Percentiles rank a stretch among this genome's conserved stretches.
These are phyloP conservation scores for Pogonognathellus flavescens DNA, from an alignment of 1,140 invertebrate genomes.

Conservation along the genomic window DNA sequence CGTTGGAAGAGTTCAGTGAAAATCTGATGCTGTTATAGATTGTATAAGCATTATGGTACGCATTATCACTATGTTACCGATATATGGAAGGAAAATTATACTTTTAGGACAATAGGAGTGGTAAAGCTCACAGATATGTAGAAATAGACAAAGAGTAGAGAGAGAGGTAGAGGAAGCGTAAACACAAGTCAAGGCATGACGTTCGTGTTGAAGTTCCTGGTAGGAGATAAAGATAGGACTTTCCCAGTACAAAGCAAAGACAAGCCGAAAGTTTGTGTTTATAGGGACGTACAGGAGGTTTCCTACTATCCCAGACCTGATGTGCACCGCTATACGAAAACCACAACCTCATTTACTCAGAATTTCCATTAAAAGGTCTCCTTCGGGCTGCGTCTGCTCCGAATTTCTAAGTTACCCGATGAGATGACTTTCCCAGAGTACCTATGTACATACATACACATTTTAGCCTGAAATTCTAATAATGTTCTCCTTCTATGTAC, in stretches of 20 bases:
- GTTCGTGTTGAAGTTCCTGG: no score
- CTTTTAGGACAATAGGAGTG: no score
- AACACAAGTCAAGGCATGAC: no score
- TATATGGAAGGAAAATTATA: no score
- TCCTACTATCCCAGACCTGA: not conserved
- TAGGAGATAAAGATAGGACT: not conserved
- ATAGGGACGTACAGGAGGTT: not conserved
- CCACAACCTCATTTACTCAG: slow-evolving; percentile 63
- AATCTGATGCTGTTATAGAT: no score
- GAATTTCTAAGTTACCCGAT: slow-evolving; percentile 15
- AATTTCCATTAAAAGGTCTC: slow-evolving; percentile 65
- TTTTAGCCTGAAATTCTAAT: not conserved
- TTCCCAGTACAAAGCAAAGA: not conserved
- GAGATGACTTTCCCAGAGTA: not conserved
- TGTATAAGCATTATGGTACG: no score
- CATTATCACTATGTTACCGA: no score
- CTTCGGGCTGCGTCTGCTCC: slow-evolving; percentile 55
- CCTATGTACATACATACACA: slow-evolving; percentile 2
- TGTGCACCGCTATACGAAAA: slow-evolving; percentile 51
- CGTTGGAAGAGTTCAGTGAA: no score
- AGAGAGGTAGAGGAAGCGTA: no score
- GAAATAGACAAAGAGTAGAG: no score
- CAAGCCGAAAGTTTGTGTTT: not conserved
- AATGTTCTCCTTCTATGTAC: not conserved
- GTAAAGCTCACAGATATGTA: no score